Conservation (phyloP, 1,140 invertebrate genomes). For the Kradibia gibbosae region DNA sequence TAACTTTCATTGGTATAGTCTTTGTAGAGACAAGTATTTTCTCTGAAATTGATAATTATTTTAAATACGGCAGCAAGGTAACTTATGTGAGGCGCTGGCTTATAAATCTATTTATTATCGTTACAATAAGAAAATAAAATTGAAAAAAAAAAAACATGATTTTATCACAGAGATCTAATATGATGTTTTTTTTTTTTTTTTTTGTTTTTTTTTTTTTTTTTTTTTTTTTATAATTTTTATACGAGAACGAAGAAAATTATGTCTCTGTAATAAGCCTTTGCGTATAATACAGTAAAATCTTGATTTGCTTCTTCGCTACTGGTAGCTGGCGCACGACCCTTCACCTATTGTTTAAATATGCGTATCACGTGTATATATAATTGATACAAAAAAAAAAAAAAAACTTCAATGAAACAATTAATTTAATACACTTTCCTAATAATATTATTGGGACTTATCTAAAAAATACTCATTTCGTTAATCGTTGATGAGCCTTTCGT, state of each 20-base stretch:
- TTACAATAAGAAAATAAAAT: background rate
- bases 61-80: conserved; percentile 44
- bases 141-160: conserved; percentile 3
- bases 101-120: background rate
- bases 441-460: conserved; percentile 8
- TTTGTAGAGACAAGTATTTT: conserved; percentile 26
- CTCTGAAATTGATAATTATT: background rate
- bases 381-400: conserved; percentile 41
- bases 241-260: conserved; percentile 5
- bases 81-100: conserved; percentile 49
- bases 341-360: conserved; percentile 44
- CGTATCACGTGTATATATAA: conserved; percentile 41
- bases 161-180: background rate
- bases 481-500: conserved; percentile 25
- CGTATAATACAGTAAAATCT: conserved; percentile 25
- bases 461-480: background rate
- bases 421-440: conserved; percentile 21
- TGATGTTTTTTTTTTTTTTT: too few relatives aligned
- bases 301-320: background rate
- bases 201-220: too few relatives aligned
- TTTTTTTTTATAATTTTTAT: conserved; percentile 30
- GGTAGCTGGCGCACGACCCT: conserved; percentile 36
- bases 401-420: conserved; percentile 39
- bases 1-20: conserved; percentile 37
- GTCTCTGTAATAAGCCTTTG: conserved; percentile 13